These are phyloP conservation scores for Avahi laniger DNA, from an alignment of 2,797 vertebrate species.

Conservation along the genomic window DNA sequence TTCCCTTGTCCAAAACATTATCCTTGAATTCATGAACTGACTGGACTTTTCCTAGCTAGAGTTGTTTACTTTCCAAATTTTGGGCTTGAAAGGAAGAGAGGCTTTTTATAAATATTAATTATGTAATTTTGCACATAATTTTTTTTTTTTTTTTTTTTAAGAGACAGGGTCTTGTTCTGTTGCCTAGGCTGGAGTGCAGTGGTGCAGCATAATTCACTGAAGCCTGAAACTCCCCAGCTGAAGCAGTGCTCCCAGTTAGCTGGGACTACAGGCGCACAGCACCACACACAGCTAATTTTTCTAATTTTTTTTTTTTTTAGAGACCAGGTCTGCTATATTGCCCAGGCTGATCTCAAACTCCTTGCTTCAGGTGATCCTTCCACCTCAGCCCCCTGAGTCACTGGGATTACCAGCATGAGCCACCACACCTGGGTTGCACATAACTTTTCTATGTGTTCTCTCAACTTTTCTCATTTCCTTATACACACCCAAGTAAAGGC, in stretches of 20 bases:
- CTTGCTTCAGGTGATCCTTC: background rate
- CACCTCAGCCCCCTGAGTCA: background rate
- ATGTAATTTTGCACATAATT: background rate
- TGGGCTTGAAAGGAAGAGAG: background rate
- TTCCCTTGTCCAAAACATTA: background rate
- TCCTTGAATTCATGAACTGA: constrained; percentile 2
- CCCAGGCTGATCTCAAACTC: background rate
- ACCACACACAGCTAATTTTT: background rate
- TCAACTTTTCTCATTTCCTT: constrained; percentile 5
- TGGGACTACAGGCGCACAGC: background rate
- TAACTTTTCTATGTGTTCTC: background rate
- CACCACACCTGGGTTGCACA: background rate
- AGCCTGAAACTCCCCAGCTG: background rate
- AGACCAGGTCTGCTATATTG: background rate
- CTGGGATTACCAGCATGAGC: too few species aligned
- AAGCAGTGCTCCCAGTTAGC: background rate
- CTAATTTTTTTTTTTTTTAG: background rate
- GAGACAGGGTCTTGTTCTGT: background rate
- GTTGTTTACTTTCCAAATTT: constrained; percentile 45
- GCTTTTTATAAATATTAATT: background rate
- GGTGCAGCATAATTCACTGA: background rate
- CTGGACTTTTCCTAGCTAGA: background rate
- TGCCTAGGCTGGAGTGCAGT: background rate
- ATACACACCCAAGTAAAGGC: background rate
- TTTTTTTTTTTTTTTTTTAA: background rate